Evolutionary conservation across 1,140 invertebrate species (phyloP).

Genomic region (Drosophila murphyi): DNA sequence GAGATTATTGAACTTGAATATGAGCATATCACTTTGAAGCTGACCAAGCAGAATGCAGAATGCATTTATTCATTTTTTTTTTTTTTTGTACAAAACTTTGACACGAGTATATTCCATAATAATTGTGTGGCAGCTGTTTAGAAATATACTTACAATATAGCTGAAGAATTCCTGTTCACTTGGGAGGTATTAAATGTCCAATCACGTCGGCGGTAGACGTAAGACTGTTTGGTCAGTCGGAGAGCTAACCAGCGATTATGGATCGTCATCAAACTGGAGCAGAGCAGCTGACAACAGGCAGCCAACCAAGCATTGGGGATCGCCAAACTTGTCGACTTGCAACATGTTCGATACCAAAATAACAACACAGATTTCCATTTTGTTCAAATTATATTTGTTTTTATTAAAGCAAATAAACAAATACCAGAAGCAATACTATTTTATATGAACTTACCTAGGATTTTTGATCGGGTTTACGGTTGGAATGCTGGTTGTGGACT

Average conservation of each 20-base stretch:
- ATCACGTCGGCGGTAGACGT: conserved; percentile 50
- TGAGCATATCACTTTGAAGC: conserved; percentile 21
- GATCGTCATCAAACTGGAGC: conserved; percentile 41
- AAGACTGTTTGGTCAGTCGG: conserved; percentile 40
- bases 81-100: conserved; percentile 5
- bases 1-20: conserved; percentile 60
- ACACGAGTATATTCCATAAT: conserved; percentile 14
- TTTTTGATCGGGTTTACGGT: not conserved
- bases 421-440: too few species aligned
- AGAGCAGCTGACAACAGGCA: conserved; percentile 1
- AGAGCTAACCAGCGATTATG: conserved; percentile 41
- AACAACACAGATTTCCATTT: conserved; percentile 28
- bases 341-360: conserved; percentile 59
- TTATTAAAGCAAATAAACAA: conserved; percentile 20
- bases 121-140: not conserved
- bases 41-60: conserved; percentile 44
- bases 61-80: not conserved
- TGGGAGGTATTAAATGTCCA: conserved; percentile 29
- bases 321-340: conserved; percentile 48
- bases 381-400: conserved; percentile 3
- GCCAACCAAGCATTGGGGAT: conserved; percentile 15
- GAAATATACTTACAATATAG: conserved; percentile 51
- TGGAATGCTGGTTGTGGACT: not conserved
- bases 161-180: conserved; percentile 13
- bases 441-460: conserved; percentile 12